Evolutionary conservation across 2,888 invertebrate species (phyloP).

Genomic region (Diogma glabrata): DNA sequence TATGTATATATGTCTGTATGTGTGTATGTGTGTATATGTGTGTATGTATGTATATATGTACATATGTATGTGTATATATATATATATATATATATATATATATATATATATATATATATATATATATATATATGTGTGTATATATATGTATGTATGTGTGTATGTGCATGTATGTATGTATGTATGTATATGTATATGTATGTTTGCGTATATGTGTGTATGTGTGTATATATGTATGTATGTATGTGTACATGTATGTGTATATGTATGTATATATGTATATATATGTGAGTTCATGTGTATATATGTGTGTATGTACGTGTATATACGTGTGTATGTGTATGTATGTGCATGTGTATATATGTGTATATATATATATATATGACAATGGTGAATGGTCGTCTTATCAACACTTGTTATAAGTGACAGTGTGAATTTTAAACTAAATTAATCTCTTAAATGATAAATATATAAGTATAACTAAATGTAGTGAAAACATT

Average conservation of each 20-base stretch:
- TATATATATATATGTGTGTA: neutral
- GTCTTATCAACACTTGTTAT: too few species aligned
- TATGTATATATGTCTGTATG: neutral
- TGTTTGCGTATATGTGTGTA: neutral
- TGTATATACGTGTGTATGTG: too few species aligned
- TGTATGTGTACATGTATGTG: neutral
- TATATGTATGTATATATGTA: neutral
- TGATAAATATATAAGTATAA: too few species aligned
- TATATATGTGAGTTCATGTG: too few species aligned
- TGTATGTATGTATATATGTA: neutral
- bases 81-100: conserved; percentile 3
- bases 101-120: conserved; percentile 3
- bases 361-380: too few species aligned
- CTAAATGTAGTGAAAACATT: too few species aligned
- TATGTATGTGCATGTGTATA: too few species aligned
- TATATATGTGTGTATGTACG: too few species aligned
- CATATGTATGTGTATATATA: neutral
- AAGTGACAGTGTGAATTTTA: too few species aligned
- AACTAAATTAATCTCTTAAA: too few species aligned
- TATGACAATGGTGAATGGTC: too few species aligned
- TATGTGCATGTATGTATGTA: neutral
- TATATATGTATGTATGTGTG: neutral
- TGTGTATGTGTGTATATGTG: neutral
- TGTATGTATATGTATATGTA: neutral
- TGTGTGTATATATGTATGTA: neutral